A percentile compares a stretch with the other conserved stretches of the same genome.
Conservation (phyloP, 2,888 invertebrate species). For the Melinopterus prodromus region DNA sequence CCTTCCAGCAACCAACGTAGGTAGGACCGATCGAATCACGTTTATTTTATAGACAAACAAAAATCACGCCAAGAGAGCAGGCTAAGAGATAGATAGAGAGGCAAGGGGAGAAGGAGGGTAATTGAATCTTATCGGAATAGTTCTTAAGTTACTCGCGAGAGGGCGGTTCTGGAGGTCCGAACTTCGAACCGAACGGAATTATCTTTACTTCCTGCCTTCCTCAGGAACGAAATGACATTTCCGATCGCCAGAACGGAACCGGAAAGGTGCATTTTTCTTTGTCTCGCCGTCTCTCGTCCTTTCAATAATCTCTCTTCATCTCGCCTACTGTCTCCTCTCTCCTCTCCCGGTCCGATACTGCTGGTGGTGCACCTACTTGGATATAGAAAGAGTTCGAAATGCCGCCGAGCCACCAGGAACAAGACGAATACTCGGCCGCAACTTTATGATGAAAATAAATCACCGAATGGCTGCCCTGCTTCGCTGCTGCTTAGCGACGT, state of each 20-base stretch:
- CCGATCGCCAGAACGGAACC: constrained; percentile 55
- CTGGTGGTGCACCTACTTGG: neutral
- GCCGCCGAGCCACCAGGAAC: neutral
- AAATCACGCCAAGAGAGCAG: neutral
- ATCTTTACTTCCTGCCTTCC: constrained; percentile 54
- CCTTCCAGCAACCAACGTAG: neutral
- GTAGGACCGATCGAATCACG: neutral
- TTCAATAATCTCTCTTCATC: constrained; percentile 38
- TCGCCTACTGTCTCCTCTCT: neutral
- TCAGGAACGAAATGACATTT: constrained; percentile 52
- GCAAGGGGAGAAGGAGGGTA: neutral
- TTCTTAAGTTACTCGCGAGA: neutral
- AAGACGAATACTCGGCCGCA: neutral
- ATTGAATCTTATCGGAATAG: constrained; percentile 4
- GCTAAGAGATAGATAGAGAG: neutral
- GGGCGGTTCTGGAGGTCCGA: neutral
- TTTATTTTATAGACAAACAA: constrained; percentile 4
- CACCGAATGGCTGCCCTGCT: neutral
- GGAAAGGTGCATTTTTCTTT: constrained; percentile 53
- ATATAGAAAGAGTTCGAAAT: neutral
- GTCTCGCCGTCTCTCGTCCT: constrained; percentile 45
- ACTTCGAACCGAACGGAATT: constrained; percentile 15
- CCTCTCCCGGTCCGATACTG: too few relatives aligned
- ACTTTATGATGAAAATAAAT: neutral
- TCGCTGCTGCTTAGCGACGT: neutral